Conservation (phyloP, 2,888 invertebrate species). For the Limnephilus rhombicus region DNA sequence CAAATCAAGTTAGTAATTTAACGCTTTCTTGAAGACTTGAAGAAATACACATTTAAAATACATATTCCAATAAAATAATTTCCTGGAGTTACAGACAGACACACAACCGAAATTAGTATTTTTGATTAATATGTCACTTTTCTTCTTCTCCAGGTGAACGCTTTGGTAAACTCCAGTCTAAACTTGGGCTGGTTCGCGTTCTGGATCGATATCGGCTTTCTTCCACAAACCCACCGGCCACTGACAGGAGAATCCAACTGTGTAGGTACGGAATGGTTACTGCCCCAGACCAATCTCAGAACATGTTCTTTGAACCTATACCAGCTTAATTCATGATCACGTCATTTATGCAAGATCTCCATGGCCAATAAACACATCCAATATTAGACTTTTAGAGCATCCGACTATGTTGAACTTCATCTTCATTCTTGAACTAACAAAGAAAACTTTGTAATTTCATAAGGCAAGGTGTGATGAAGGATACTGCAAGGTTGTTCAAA, state of each 20-base stretch:
- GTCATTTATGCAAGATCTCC: background rate
- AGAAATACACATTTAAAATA: too few species aligned
- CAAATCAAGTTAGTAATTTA: too few species aligned
- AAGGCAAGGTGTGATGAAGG: background rate
- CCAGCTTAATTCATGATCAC: background rate
- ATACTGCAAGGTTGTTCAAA: too few species aligned
- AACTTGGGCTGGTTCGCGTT: slow-evolving; percentile 71
- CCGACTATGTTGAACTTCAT: background rate
- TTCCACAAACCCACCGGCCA: background rate
- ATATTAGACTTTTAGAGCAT: background rate
- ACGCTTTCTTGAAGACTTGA: too few species aligned
- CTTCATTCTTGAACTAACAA: too few species aligned
- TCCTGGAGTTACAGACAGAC: too few species aligned
- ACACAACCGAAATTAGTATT: background rate
- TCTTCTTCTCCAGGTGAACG: slow-evolving; percentile 69
- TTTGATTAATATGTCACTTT: background rate
- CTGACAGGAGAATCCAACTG: background rate
- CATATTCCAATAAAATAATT: too few species aligned
- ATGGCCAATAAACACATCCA: background rate
- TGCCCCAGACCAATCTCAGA: background rate
- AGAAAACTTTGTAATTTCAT: background rate
- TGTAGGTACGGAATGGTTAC: slow-evolving; percentile 25
- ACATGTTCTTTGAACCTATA: slow-evolving; percentile 38
- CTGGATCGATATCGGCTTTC: slow-evolving; percentile 61
- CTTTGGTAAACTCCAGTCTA: slow-evolving; percentile 70